phyloP scores from a whole-genome alignment of 2,797 vertebrate genomes.

The Semotilus atromaculatus region DNA sequence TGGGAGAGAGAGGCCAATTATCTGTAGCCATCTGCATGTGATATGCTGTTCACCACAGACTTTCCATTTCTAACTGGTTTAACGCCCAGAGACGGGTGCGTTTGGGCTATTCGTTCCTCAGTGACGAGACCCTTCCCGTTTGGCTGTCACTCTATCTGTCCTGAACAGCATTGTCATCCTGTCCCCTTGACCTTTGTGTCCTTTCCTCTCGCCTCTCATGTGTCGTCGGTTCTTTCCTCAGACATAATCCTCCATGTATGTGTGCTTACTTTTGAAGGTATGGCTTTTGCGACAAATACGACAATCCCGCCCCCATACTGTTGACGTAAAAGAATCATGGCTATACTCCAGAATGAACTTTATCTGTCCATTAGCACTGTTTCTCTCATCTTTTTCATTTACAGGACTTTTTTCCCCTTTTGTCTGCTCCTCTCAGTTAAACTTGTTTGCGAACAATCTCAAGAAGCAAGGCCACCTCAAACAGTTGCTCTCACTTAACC shows the following conservation, averaged over 20 bases:
- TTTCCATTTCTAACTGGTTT: constrained; percentile 55
- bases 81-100: constrained; percentile 53
- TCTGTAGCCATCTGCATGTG: constrained; percentile 58
- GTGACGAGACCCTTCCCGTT: constrained; percentile 69
- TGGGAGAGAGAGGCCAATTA: constrained; percentile 77
- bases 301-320: constrained; percentile 27
- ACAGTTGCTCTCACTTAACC: constrained; percentile 53
- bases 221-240: constrained; percentile 73
- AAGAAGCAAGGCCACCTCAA: constrained; percentile 72
- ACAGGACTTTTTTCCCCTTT: constrained; percentile 69
- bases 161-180: constrained; percentile 61
- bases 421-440: constrained; percentile 71
- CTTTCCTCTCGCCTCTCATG: constrained; percentile 73
- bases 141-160: constrained; percentile 62
- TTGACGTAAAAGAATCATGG: constrained; percentile 17
- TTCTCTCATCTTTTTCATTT: constrained; percentile 73
- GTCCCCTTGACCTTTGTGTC: constrained; percentile 60
- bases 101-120: constrained; percentile 74
- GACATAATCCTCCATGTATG: constrained; percentile 74
- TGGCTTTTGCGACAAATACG: constrained; percentile 63
- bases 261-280: constrained; percentile 72
- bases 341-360: constrained; percentile 18
- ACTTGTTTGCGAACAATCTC: constrained; percentile 74
- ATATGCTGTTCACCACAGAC: constrained; percentile 55
- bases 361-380: constrained; percentile 40